Evolutionary conservation across 2,113 vertebrate genomes (phyloP).

Genomic region (Oceanites oceanicus): DNA sequence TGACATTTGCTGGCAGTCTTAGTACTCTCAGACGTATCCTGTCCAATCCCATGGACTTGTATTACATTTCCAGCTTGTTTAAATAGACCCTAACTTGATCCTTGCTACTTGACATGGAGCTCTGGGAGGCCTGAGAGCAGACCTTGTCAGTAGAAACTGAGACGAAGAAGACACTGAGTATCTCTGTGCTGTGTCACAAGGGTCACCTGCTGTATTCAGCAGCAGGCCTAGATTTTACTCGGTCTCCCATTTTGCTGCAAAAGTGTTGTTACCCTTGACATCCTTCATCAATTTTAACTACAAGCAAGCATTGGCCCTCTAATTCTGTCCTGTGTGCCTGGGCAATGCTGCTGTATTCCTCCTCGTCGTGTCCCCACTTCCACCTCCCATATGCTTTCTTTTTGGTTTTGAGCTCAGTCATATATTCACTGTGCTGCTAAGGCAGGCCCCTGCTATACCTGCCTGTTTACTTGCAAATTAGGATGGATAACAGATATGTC

Average conservation of each 20-base stretch:
- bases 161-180: neutral
- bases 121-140: neutral
- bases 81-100: neutral
- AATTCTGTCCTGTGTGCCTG: neutral
- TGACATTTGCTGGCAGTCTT: neutral
- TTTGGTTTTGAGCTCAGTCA: neutral
- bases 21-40: neutral
- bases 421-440: neutral
- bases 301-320: fast-evolving
- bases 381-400: neutral
- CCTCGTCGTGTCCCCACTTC: neutral
- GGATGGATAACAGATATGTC: neutral
- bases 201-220: neutral
- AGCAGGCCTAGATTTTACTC: neutral
- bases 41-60: neutral
- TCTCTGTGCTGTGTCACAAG: neutral
- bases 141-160: neutral
- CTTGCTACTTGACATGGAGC: neutral
- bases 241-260: neutral
- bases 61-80: neutral
- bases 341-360: neutral
- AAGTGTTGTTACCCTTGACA: neutral
- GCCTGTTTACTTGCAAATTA: neutral
- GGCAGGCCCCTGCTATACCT: neutral
- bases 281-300: neutral